These are phyloP conservation scores for Vanessa cardui DNA, from an alignment of 2,888 invertebrate genomes.

Conservation along the genomic window DNA sequence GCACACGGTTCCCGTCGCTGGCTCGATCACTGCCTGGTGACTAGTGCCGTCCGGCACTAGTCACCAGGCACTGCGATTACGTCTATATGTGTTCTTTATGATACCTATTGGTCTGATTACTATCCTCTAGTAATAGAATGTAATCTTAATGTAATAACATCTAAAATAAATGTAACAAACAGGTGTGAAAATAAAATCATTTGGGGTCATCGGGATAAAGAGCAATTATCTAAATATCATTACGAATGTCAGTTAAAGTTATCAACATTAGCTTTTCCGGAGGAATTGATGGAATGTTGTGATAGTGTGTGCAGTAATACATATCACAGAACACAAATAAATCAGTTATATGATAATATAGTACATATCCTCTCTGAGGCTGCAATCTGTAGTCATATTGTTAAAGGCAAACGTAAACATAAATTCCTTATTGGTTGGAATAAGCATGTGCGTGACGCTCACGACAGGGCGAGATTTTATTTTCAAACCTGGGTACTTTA, in stretches of 20 bases:
- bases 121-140: conserved; percentile 36
- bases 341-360: conserved; percentile 36
- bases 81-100: conserved; percentile 19
- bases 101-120: conserved; percentile 39
- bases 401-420: neutral
- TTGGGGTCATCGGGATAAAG: conserved; percentile 34
- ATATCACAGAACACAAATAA: conserved; percentile 30
- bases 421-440: conserved; percentile 40
- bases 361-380: conserved; percentile 26
- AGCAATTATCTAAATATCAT: conserved; percentile 27
- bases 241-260: conserved; percentile 9
- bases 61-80: conserved; percentile 17
- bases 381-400: conserved; percentile 14
- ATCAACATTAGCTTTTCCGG: conserved; percentile 29
- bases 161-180: conserved; percentile 17
- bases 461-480: conserved; percentile 1
- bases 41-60: conserved; percentile 30
- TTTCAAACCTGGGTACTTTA: neutral
- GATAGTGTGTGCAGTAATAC: neutral
- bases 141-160: conserved; percentile 28
- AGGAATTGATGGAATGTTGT: conserved; percentile 28
- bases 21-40: conserved; percentile 39
- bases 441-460: conserved; percentile 2
- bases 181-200: conserved; percentile 18
- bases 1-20: conserved; percentile 36